Evolutionary conservation across 1,140 invertebrate species (phyloP), one percentile per base, ranked within the genome.

Genomic region (Aphis gossypii): DNA sequence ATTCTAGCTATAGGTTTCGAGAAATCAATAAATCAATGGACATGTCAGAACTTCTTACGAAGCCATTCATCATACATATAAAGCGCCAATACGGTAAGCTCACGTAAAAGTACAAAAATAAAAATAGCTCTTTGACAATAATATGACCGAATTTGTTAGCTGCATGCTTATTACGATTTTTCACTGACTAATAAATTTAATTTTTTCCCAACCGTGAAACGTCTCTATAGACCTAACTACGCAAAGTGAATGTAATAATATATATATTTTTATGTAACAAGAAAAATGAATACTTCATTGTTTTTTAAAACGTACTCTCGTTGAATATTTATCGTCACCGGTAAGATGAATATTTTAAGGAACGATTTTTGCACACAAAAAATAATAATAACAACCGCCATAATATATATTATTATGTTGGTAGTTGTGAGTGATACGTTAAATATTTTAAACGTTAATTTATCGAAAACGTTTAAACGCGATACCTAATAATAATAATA

Each of bases 261-360:
- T 51, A n/a, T 68, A 76, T 41, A 35, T 76, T 76, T 76, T 35
- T 14, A 76, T 35, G 14, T 76, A 76, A 76, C 60, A 76, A 76
- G 60, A 76, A 76, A 76, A n/a, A 76, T 76, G 60, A n/a, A 76
- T 35, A 76, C 60, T 76, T 76, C 14, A 76, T 76, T 76, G n/a
- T 35, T 76, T n/a, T 76, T n/a, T 35, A 76, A 76, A 76, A 76
- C 60, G n/a, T n/a, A n/a, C 60, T 76, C 30, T 35, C 60, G 1
- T 76, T 76, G n/a, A 76, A 76, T 76, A 76, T 76, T 76, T 76
- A n/a, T 76, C 60, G 60, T n/a, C 30, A 76, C n/a, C 14, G 11
- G 60, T n/a, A 14, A 76, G n/a, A n/a, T n/a, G n/a, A 76, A 76
- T 76, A 76, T 35, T 76, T 76, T 6, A n/a, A 76, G 1, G 30